These are phyloP conservation scores for Diaphora mendica DNA, from an alignment of 2,888 invertebrate species.

Conservation along the genomic window DNA sequence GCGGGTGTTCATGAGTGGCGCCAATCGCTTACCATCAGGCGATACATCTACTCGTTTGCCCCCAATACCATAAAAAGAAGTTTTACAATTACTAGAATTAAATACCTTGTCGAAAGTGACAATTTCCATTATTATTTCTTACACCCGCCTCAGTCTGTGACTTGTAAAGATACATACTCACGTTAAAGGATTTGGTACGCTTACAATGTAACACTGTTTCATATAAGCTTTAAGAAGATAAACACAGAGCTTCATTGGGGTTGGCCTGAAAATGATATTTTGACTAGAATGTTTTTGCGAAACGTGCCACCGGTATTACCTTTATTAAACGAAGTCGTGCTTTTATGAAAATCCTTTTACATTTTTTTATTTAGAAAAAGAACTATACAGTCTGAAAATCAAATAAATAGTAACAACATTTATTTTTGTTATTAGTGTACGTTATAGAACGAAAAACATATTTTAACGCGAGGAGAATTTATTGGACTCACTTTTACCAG, in stretches of 20 bases:
- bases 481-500: too few relatives aligned
- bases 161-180: constrained; percentile 33
- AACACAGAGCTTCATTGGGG: constrained; percentile 56
- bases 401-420: neutral
- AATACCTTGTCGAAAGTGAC: neutral
- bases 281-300: constrained; percentile 44
- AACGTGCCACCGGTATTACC: constrained; percentile 29
- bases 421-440: neutral
- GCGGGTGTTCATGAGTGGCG: too few relatives aligned
- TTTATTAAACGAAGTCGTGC: constrained; percentile 9
- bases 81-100: too few relatives aligned
- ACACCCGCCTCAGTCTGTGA: constrained; percentile 34
- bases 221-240: constrained; percentile 62
- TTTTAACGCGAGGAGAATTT: neutral
- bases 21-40: too few relatives aligned
- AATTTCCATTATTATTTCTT: neutral
- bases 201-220: constrained; percentile 60
- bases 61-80: too few relatives aligned
- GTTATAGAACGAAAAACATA: too few relatives aligned
- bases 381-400: neutral
- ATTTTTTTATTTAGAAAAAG: neutral
- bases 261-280: constrained; percentile 53
- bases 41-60: too few relatives aligned
- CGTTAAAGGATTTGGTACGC: constrained; percentile 52
- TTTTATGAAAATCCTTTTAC: neutral